A percentile compares a stretch with the other conserved stretches of the same genome.
These are phyloP conservation scores for Ochropleura leucogaster DNA, from an alignment of 2,888 invertebrate genomes.

Conservation along the genomic window DNA sequence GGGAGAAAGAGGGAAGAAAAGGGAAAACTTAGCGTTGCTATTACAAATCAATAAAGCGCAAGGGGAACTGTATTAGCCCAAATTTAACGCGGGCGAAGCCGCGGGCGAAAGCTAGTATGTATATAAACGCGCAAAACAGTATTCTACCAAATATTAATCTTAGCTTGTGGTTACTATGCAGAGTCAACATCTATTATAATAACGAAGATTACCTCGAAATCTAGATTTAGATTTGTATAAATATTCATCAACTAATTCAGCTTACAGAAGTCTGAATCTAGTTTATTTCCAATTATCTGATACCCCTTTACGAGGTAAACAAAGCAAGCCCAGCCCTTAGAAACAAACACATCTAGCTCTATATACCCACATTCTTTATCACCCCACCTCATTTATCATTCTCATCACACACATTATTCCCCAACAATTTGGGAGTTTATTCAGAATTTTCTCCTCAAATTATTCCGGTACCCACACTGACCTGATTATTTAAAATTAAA, in stretches of 20 bases:
- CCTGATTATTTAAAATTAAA: constrained; percentile 62
- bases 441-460: constrained; percentile 25
- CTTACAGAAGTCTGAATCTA: too few relatives aligned
- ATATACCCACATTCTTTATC: background rate
- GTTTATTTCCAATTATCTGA: background rate
- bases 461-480: constrained; percentile 37
- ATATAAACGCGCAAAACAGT: too few relatives aligned
- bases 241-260: constrained; percentile 4
- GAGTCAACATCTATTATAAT: background rate
- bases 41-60: too few relatives aligned
- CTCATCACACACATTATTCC: constrained; percentile 41
- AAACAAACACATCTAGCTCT: background rate
- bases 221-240: background rate
- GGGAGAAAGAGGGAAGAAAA: too few relatives aligned
- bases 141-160: background rate
- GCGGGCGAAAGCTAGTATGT: too few relatives aligned
- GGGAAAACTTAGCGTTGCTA: too few relatives aligned
- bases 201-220: background rate
- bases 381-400: constrained; percentile 41
- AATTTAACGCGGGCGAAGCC: too few relatives aligned
- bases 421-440: constrained; percentile 27
- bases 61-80: too few relatives aligned
- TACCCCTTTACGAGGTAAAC: background rate
- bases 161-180: background rate
- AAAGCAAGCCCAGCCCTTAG: background rate